Evolutionary conservation across 2,888 invertebrate genomes (phyloP).

Genomic region (Andrena hattorfiana): DNA sequence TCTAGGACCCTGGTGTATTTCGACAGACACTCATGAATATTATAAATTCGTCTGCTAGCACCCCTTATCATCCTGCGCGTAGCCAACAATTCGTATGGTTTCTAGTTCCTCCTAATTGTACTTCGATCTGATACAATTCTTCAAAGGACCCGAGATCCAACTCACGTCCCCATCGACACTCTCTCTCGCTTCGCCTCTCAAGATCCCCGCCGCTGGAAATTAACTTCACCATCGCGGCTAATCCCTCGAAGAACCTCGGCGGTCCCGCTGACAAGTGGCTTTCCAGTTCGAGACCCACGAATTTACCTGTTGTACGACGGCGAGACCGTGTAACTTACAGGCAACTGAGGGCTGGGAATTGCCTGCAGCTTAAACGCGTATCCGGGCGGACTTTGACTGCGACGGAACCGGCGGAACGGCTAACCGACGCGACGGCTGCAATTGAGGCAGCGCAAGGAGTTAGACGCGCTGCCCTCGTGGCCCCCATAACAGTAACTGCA

Average conservation of each 20-base stretch:
- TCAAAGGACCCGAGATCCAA: background rate
- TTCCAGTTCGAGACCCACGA: background rate
- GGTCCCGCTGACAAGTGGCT: constrained; percentile 5
- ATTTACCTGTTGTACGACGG: constrained; percentile 11
- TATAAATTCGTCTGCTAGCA: too few relatives aligned
- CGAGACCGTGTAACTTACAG: constrained; percentile 5
- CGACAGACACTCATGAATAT: background rate
- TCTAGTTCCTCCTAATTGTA: too few relatives aligned
- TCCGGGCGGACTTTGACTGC: constrained; percentile 45
- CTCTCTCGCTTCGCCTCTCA: background rate
- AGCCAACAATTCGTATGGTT: too few relatives aligned
- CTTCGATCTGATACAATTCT: background rate
- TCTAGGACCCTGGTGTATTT: constrained; percentile 3
- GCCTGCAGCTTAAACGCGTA: constrained; percentile 39
- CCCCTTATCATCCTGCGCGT: too few relatives aligned
- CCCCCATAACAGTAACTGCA: constrained; percentile 62
- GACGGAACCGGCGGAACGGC: constrained; percentile 34
- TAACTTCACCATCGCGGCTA: constrained; percentile 17
- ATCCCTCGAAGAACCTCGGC: background rate
- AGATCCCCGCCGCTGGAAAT: constrained; percentile 10
- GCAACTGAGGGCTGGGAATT: constrained; percentile 20
- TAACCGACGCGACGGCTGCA: constrained; percentile 23
- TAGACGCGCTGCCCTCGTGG: constrained; percentile 22
- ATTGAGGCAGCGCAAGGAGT: constrained; percentile 42
- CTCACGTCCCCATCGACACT: background rate